phyloP scores from a whole-genome alignment of 2,888 invertebrate genomes.

The Drosophila atroscutellata region DNA sequence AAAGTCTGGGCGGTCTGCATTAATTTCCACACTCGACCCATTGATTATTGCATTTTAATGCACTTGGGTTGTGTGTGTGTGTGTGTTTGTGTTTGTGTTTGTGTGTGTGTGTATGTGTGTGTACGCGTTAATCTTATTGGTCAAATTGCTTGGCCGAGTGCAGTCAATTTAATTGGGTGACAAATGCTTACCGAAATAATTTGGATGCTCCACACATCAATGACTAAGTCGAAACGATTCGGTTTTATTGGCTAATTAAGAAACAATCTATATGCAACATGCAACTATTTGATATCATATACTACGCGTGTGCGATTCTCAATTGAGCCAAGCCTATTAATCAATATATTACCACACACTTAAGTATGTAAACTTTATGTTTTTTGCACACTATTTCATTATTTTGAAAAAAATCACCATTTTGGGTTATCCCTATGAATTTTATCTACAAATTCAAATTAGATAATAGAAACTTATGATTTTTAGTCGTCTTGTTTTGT shows the following conservation, averaged over 20 bases:
- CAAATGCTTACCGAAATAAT: constrained; percentile 77
- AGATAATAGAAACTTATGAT: background rate
- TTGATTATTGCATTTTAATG: constrained; percentile 14
- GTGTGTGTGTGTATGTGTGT: background rate
- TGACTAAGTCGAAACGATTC: constrained; percentile 78
- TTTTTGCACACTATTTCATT: background rate
- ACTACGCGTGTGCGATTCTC: constrained; percentile 63
- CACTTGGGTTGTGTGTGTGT: constrained; percentile 28
- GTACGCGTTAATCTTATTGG: constrained; percentile 22
- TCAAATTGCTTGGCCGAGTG: constrained; percentile 38
- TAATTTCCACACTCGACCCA: constrained; percentile 30
- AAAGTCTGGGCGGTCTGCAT: constrained; percentile 72
- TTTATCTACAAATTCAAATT: background rate
- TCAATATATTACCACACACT: constrained; percentile 43
- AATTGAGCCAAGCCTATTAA: constrained; percentile 76
- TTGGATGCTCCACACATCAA: constrained; percentile 76
- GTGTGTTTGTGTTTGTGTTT: too few relatives aligned
- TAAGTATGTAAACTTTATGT: too few relatives aligned
- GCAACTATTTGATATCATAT: constrained; percentile 14
- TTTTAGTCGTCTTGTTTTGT: background rate
- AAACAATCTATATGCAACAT: constrained; percentile 44
- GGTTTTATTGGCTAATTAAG: constrained; percentile 77
- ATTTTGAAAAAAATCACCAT: background rate
- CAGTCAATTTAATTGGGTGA: constrained; percentile 79
- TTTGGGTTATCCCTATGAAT: background rate